phyloP scores from a whole-genome alignment of 2,888 invertebrate species.

The Drosophila cracens region DNA sequence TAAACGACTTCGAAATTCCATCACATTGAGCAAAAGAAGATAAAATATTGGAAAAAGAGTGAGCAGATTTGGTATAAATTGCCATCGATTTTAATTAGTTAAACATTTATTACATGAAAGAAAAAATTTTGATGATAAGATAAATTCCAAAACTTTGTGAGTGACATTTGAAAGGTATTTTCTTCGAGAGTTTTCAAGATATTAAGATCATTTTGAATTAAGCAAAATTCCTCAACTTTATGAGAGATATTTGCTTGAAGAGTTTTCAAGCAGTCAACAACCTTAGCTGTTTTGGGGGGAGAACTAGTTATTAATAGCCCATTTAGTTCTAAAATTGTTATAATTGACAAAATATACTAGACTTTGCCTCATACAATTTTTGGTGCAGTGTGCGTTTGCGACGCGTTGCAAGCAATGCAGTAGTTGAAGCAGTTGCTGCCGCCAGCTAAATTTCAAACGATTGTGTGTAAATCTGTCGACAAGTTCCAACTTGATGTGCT shows the following conservation, averaged over 20 bases:
- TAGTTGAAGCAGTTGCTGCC: conserved; percentile 1
- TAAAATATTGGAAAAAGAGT: not conserved
- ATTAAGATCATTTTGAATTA: not conserved
- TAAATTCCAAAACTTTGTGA: not conserved
- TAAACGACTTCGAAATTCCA: not conserved
- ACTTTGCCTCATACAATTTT: not conserved
- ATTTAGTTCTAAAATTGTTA: not conserved
- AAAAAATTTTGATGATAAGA: not conserved
- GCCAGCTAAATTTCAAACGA: conserved; percentile 57
- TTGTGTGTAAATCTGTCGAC: conserved; percentile 73
- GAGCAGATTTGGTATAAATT: not conserved
- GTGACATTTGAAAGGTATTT: not conserved
- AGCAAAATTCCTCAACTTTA: not conserved
- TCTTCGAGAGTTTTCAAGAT: not conserved
- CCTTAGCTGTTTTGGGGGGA: not conserved
- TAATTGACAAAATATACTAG: not conserved
- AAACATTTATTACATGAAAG: not conserved
- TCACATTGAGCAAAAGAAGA: not conserved
- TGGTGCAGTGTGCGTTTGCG: conserved; percentile 32
- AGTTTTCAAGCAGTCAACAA: not conserved
- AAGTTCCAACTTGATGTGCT: conserved; percentile 57
- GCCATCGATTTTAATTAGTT: not conserved
- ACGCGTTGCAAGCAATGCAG: conserved; percentile 14
- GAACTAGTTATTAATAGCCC: not conserved
- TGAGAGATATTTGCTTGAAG: not conserved